Base-by-base conservation (phyloP, 2,888 invertebrate genomes). In the Xestia xanthographa region DNA sequence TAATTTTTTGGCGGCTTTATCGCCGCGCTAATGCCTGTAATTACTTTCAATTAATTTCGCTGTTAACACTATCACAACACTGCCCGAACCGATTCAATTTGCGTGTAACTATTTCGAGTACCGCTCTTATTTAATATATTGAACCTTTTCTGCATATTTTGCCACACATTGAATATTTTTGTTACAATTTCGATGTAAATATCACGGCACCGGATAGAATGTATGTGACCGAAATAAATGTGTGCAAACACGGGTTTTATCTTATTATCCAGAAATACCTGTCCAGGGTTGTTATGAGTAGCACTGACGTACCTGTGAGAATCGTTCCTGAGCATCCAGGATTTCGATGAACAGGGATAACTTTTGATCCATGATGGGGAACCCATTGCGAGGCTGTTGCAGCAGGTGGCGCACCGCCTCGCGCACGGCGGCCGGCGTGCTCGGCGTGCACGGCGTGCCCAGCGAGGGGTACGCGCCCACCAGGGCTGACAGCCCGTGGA, bases 311-410 rank as follows among this genome's bases (percentile, higher is more conserved):
- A 98, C 98, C 98, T 98, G 98, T 91, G 98, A 98, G 92, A 98
- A 98, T 92, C 97, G 97, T 92, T 98, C 98, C 97, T 98, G 98
- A 73, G 98, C 98, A 92, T 98, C 98, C 93, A 98, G 97, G 89
- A 98, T 98, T 91, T 98, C 98, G 92, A 98, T 98, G 95, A 98
- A 98, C 68, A 98, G 97, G 63, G 98, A 97, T 91, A 98, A 97
- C 92, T 98, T 98, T 95, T 98, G 98, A 91, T 98, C 98, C 95
- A 98, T 97, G 92, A 98, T 97, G 89, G 98, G 97, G 94, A 98
- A 98, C 38, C 98, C 98, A 91, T 98, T 98, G 79, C 98, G 96
- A 22, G 98, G 97, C 92, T 98, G 97, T 87, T 97, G 96, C 77
- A 98, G 95, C 68, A 98, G 95, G 88, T 98, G 98, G 82, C 97